A percentile compares a stretch with the other conserved stretches of the same genome.
Conservation (phyloP, 2,113 vertebrate species). For the Meleagris gallopavo region DNA sequence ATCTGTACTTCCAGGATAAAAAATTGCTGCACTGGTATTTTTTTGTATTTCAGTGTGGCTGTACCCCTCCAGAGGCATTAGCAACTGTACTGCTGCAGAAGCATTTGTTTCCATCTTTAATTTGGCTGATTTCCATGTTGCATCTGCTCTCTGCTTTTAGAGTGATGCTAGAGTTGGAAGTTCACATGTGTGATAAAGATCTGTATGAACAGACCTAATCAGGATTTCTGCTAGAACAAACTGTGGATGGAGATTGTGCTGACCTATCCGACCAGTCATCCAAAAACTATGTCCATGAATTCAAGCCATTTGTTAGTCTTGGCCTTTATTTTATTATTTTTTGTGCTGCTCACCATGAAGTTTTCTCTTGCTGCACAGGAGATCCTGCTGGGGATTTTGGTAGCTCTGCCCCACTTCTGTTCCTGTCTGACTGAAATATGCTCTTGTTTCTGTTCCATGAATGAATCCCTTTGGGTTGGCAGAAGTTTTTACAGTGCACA, state of each 20-base stretch:
- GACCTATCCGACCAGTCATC: slow-evolving; percentile 13
- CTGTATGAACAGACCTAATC: slow-evolving; percentile 14
- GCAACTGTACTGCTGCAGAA: background rate
- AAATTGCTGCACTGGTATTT: background rate
- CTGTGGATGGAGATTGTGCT: background rate
- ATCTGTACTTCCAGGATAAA: background rate
- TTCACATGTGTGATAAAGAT: slow-evolving; percentile 58
- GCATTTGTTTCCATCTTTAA: slow-evolving; percentile 52
- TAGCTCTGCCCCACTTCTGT: slow-evolving; percentile 21
- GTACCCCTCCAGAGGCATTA: background rate
- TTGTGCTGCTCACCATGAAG: background rate
- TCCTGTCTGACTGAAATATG: background rate
- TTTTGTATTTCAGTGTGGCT: background rate
- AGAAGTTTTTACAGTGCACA: background rate
- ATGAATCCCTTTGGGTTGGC: background rate
- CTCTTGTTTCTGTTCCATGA: background rate
- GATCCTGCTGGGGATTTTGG: slow-evolving; percentile 45
- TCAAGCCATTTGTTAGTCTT: slow-evolving; percentile 55
- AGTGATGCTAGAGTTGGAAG: background rate
- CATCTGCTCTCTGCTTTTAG: slow-evolving; percentile 56
- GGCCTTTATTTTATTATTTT: slow-evolving; percentile 46
- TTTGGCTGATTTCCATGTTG: slow-evolving; percentile 40
- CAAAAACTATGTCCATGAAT: slow-evolving; percentile 37
- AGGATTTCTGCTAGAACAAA: slow-evolving; percentile 58
- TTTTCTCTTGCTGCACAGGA: slow-evolving; percentile 34